Percentiles rank a stretch among this genome's conserved stretches.
Evolutionary conservation across 2,113 vertebrate species (phyloP).

Genomic region (Pithys albifrons): DNA sequence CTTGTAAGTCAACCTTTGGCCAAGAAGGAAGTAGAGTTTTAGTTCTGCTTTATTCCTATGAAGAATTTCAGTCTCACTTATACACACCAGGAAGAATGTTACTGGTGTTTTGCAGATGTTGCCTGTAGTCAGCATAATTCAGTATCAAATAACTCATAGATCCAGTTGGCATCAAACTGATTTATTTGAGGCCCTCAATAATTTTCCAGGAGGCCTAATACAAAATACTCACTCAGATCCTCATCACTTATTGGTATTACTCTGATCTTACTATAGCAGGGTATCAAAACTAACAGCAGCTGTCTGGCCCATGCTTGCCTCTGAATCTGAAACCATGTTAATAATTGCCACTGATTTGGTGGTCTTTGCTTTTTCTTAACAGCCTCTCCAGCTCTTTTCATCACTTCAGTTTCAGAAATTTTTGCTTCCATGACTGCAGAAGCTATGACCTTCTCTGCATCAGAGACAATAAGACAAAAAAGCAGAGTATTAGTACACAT

Average conservation of each 20-base stretch:
- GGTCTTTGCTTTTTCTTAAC: constrained; percentile 71
- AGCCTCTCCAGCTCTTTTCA: constrained; percentile 28
- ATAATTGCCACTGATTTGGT: constrained; percentile 72
- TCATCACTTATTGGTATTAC: constrained; percentile 73
- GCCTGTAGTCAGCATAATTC: background rate
- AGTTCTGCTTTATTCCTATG: background rate
- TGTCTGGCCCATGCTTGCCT: constrained; percentile 77
- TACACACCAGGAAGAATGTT: rapidly evolving
- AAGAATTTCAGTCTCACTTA: background rate
- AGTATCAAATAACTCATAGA: background rate
- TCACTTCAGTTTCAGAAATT: constrained; percentile 53
- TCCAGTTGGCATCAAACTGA: background rate
- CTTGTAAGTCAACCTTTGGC: background rate
- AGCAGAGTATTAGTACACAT: background rate
- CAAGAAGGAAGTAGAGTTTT: background rate
- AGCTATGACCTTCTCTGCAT: constrained; percentile 72
- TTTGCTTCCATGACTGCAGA: constrained; percentile 77
- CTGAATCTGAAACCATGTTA: constrained; percentile 69
- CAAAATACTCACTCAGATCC: constrained; percentile 70
- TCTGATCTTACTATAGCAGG: constrained; percentile 74
- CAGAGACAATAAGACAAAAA: constrained; percentile 67
- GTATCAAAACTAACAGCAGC: constrained; percentile 73
- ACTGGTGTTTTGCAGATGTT: background rate
- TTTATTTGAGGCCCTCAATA: background rate
- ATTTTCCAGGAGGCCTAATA: background rate